A percentile compares a stretch with the other conserved stretches of the same genome.
Conservation (phyloP, 2,888 invertebrate species). For the Stenichneumon culpator region DNA sequence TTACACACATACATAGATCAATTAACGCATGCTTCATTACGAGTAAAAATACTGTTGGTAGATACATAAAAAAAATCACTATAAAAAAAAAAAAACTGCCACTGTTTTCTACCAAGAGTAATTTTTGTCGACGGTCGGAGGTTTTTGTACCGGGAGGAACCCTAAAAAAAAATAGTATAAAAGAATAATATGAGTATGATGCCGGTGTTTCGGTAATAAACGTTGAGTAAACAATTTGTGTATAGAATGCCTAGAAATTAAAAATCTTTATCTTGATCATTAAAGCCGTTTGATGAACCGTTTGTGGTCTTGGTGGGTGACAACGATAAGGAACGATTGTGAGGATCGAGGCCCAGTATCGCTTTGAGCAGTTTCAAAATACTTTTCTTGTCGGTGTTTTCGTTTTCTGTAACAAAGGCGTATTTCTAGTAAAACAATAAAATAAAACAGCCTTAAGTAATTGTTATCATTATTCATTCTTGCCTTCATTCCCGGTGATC, state of each 20-base stretch:
- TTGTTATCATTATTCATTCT: slow-evolving; percentile 63
- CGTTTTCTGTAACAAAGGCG: slow-evolving; percentile 87
- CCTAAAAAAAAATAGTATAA: not conserved
- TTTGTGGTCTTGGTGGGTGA: slow-evolving; percentile 73
- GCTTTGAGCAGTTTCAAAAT: slow-evolving; percentile 93
- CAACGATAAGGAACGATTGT: slow-evolving; percentile 75
- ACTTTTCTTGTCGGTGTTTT: slow-evolving; percentile 91
- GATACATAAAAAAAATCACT: slow-evolving; percentile 29
- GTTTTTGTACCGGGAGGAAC: slow-evolving; percentile 48
- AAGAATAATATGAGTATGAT: slow-evolving; percentile 9
- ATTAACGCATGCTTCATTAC: slow-evolving; percentile 8
- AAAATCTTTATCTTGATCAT: slow-evolving; percentile 65
- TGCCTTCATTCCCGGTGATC: slow-evolving; percentile 89
- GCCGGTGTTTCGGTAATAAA: slow-evolving; percentile 1
- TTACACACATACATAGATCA: slow-evolving; percentile 47
- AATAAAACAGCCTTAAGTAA: slow-evolving; percentile 5
- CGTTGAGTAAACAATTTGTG: not conserved
- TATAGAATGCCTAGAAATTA: slow-evolving; percentile 38
- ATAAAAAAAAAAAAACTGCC: not conserved
- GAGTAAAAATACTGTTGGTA: slow-evolving; percentile 7
- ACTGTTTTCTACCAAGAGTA: slow-evolving; percentile 6
- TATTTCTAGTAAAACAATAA: slow-evolving; percentile 24
- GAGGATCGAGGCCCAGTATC: slow-evolving; percentile 89
- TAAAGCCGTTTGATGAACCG: slow-evolving; percentile 69
- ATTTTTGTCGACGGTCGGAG: not conserved